Evolutionary conservation across 2,888 invertebrate genomes (phyloP), one percentile per base, ranked within the genome.

Genomic region (Anorthoa munda): DNA sequence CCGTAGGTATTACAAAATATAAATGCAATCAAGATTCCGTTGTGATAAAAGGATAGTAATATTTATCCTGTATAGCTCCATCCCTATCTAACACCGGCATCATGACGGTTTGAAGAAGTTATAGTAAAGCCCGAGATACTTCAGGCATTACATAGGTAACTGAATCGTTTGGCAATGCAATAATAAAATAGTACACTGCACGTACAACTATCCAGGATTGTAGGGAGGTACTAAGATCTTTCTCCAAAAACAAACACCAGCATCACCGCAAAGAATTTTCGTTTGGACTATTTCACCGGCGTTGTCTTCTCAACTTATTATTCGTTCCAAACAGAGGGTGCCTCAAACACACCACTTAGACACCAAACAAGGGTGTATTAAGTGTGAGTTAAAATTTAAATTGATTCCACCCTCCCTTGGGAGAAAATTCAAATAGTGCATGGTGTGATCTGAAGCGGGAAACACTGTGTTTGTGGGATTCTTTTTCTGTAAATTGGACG

Each of bases 331-430:
- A 95, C 93, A 95, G 94, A 94, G 95, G 96, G 96, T 95, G 95
- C 90, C 93, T 93, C 91, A 92, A 96, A 96, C 95, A 96, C 94
- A 95, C 96, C 96, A 96, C 96, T 96, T 96, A 96, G 94, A 96
- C 94, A 95, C 96, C 95, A 95, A 96, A 96, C 96, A 96, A 95
- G 96, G 96, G 96, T 95, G 95, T 95, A 96, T 96, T 96, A 96
- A 96, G 95, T 95, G 93, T 93, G 93, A 96, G 95, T 96, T 96
- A 96, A 96, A 96, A 96, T 96, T 96, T 96, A 96, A 96, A 96
- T 96, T 96, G 96, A 96, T 95, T 96, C 95, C 90, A 93, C 95
- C 95, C 95, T 94, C 95, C 92, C 91, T 90, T 75, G 86, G 90
- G 91, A 94, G 93, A 88, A 93, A 95, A 95, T 95, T 95, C 95